These are phyloP conservation scores for Nothura maculosa DNA, from an alignment of 2,797 vertebrate genomes.

Conservation along the genomic window DNA sequence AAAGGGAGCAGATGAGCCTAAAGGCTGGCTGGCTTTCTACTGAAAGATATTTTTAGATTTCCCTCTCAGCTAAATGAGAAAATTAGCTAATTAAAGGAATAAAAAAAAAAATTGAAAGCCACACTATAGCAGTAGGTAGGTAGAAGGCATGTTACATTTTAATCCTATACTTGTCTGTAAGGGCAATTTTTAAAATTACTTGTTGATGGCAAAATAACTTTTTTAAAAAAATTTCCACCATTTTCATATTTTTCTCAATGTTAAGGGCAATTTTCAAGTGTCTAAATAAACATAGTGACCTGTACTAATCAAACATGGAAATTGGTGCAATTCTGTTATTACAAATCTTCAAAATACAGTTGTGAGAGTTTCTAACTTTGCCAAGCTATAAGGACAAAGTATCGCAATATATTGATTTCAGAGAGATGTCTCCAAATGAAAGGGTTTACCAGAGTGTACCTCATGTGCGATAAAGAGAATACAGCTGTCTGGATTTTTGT, in stretches of 20 bases:
- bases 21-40: fast-evolving
- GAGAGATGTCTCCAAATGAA: too few species aligned
- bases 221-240: too few species aligned
- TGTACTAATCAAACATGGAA: background rate
- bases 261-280: background rate
- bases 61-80: background rate
- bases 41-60: too few species aligned
- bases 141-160: too few species aligned
- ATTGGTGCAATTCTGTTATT: background rate
- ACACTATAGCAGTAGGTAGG: background rate
- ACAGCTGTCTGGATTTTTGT: too few species aligned
- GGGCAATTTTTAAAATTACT: too few species aligned
- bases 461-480: too few species aligned
- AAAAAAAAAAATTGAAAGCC: too few species aligned
- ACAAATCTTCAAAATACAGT: background rate
- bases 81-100: background rate
- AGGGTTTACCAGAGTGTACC: too few species aligned
- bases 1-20: background rate
- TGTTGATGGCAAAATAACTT: background rate
- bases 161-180: too few species aligned
- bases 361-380: background rate
- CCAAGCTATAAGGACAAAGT: background rate
- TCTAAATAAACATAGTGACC: background rate
- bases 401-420: too few species aligned
- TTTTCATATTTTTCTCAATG: background rate